phyloP scores from a whole-genome alignment of 1,140 invertebrate species.

The Cherax quadricarinatus region DNA sequence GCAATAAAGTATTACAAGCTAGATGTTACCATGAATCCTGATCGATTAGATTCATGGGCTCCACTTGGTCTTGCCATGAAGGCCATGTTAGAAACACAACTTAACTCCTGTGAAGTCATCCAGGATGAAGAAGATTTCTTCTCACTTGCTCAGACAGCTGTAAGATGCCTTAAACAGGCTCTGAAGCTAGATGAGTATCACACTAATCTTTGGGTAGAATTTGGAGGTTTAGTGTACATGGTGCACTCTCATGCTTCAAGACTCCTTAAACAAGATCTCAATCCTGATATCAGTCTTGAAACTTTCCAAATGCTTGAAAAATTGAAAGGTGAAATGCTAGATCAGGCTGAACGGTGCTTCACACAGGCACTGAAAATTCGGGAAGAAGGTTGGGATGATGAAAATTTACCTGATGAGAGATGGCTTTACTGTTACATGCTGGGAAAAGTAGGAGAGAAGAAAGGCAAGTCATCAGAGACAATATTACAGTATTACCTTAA shows the following conservation, averaged over 20 bases:
- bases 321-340: slow-evolving; percentile 87
- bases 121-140: slow-evolving; percentile 83
- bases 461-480: slow-evolving; percentile 83
- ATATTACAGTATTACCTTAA: slow-evolving; percentile 86
- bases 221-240: slow-evolving; percentile 90
- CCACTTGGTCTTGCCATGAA: slow-evolving; percentile 89
- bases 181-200: slow-evolving; percentile 84
- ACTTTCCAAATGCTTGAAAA: slow-evolving; percentile 85
- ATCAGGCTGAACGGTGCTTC: slow-evolving; percentile 87
- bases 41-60: slow-evolving; percentile 93
- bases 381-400: slow-evolving; percentile 77
- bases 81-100: slow-evolving; percentile 87
- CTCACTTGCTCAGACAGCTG: slow-evolving; percentile 83
- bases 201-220: slow-evolving; percentile 91
- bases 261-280: slow-evolving; percentile 85
- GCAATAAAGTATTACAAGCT: slow-evolving; percentile 89
- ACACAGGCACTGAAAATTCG: slow-evolving; percentile 73
- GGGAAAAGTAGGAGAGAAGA: slow-evolving; percentile 93
- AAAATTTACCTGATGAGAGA: slow-evolving; percentile 84
- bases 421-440: slow-evolving; percentile 96
- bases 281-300: slow-evolving; percentile 85
- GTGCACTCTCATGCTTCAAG: slow-evolving; percentile 92
- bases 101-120: slow-evolving; percentile 83
- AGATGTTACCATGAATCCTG: slow-evolving; percentile 88
- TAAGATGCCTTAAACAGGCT: slow-evolving; percentile 87